These are phyloP conservation scores for Leptodactylus fallax DNA, from an alignment of 2,797 vertebrate species.

Conservation along the genomic window DNA sequence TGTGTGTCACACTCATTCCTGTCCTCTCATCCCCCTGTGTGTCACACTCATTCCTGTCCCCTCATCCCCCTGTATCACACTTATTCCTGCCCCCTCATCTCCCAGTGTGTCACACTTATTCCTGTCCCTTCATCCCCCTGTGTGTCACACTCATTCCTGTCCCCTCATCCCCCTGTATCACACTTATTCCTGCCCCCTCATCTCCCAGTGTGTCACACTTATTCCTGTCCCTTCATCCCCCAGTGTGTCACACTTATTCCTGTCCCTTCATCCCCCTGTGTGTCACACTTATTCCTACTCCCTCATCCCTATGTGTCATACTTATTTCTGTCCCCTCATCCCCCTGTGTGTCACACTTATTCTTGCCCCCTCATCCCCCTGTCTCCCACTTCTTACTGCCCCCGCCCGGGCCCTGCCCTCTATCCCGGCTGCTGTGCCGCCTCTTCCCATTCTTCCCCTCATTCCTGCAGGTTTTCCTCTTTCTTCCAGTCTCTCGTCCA, in stretches of 20 bases:
- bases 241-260: not conserved
- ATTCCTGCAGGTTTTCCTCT: not conserved
- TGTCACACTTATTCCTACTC: not conserved
- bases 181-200: not conserved
- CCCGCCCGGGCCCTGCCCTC: not conserved
- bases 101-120: not conserved
- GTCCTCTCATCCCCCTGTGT: not conserved
- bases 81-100: not conserved
- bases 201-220: not conserved
- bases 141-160: not conserved
- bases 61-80: not conserved
- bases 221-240: not conserved
- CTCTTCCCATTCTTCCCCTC: conserved; percentile 17
- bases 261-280: not conserved
- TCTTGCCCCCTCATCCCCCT: not conserved
- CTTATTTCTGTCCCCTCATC: not conserved
- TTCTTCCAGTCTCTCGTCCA: not conserved
- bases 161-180: not conserved
- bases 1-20: not conserved
- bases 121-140: not conserved
- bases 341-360: not conserved
- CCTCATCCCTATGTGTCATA: not conserved
- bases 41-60: not conserved
- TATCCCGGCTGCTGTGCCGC: not conserved
- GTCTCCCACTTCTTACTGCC: not conserved